Percentiles rank a stretch among this genome's conserved stretches.
phyloP scores from a whole-genome alignment of 2,797 vertebrate species.

The Luscinia megarhynchos region DNA sequence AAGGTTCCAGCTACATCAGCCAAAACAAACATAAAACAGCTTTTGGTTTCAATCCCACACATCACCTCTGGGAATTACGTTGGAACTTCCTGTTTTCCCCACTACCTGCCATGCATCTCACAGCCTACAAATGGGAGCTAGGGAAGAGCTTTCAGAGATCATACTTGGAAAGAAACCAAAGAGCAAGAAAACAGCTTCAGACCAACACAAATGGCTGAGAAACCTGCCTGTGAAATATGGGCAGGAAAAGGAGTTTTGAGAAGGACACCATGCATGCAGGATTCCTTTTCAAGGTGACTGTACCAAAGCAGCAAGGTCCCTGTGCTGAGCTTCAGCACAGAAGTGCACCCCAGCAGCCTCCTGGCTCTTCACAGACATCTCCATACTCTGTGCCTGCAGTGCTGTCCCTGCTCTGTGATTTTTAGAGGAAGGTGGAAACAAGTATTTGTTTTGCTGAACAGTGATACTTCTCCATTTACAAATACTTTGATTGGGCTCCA shows the following conservation, averaged over 20 bases:
- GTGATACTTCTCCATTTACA: background rate
- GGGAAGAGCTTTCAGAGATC: background rate
- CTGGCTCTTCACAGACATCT: background rate
- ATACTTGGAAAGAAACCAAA: conserved; percentile 10
- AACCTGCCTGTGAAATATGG: background rate
- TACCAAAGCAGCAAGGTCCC: background rate
- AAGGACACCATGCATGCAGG: background rate
- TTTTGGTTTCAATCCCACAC: conserved; percentile 7
- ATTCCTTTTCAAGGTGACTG: background rate
- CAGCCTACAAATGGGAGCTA: background rate
- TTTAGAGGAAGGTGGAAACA: background rate
- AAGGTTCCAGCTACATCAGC: background rate
- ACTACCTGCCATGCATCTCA: background rate
- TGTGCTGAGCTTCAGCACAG: rapidly evolving
- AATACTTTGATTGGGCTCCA: background rate
- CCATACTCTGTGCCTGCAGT: background rate
- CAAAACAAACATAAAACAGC: conserved; percentile 35
- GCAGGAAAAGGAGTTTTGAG: background rate
- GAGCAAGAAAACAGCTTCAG: background rate
- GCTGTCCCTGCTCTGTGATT: background rate
- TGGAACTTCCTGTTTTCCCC: conserved; percentile 41
- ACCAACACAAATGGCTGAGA: background rate
- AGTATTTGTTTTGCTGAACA: background rate
- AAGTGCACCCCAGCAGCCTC: background rate
- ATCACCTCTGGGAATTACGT: conserved; percentile 22